phyloP scores from a whole-genome alignment of 2,113 vertebrate species.

The Chionomys nivalis region DNA sequence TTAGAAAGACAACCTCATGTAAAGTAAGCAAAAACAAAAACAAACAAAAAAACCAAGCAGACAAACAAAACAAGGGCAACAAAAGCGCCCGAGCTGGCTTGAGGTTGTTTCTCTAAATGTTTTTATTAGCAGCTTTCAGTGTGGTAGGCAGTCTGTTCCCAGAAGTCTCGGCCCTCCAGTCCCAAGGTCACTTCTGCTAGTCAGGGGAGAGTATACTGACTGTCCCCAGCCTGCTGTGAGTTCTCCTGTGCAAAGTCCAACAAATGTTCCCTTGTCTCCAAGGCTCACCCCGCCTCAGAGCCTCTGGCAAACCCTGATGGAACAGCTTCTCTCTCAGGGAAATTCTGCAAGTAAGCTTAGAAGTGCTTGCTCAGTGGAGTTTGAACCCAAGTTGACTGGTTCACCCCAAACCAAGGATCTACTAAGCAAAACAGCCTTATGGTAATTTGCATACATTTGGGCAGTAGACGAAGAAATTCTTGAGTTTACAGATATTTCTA shows the following conservation, averaged over 20 bases:
- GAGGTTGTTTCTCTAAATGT: constrained; percentile 2
- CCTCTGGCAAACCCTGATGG: constrained; percentile 50
- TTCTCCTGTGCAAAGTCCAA: not conserved
- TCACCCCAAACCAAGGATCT: constrained; percentile 44
- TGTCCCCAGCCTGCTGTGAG: not conserved
- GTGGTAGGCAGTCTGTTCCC: not conserved
- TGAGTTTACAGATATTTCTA: constrained; percentile 51
- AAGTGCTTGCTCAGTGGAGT: constrained; percentile 50
- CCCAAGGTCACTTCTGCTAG: not conserved
- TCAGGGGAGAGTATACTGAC: not conserved
- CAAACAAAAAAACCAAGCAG: not conserved
- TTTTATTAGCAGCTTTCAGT: not conserved
- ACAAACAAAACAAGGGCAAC: not conserved
- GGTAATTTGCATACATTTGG: constrained; percentile 59
- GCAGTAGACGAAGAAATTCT: constrained; percentile 62
- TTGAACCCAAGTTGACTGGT: constrained; percentile 43
- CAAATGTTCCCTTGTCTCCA: not conserved
- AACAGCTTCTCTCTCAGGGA: constrained; percentile 70
- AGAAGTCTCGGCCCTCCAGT: not conserved
- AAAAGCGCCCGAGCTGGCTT: not conserved
- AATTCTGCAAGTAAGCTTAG: constrained; percentile 66
- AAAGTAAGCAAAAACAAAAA: not conserved
- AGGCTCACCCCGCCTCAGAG: not conserved
- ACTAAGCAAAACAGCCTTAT: constrained; percentile 29
- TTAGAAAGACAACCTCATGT: constrained; percentile 7